These are phyloP conservation scores for Ennomos fuscantarius DNA, from an alignment of 2,888 invertebrate species.

Conservation along the genomic window DNA sequence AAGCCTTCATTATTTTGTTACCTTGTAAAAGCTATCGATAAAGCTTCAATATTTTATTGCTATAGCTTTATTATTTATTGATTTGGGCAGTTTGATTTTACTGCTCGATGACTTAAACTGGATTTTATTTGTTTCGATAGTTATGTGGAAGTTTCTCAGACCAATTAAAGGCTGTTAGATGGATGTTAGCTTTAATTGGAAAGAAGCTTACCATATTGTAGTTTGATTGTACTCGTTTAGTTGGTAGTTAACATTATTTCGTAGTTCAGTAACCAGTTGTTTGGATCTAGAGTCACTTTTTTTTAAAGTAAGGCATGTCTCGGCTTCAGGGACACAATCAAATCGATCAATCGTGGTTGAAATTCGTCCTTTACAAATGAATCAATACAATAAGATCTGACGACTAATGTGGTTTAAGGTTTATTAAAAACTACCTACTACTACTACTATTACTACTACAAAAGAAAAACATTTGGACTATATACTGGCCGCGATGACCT, in stretches of 20 bases:
- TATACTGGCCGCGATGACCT: too few species aligned
- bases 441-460: too few species aligned
- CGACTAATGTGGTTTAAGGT: too few species aligned
- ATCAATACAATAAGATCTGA: too few species aligned
- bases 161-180: slow-evolving; percentile 5
- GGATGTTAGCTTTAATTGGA: slow-evolving; percentile 3
- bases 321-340: too few species aligned
- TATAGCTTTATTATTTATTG: slow-evolving; percentile 3
- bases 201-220: slow-evolving; percentile 1
- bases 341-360: too few species aligned
- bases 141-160: neutral
- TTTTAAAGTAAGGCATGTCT: too few species aligned
- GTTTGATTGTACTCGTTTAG: neutral
- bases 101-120: neutral
- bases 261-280: too few species aligned
- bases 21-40: slow-evolving; percentile 7
- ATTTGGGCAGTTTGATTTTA: neutral
- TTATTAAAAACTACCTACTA: too few species aligned
- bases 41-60: slow-evolving; percentile 5
- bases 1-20: slow-evolving; percentile 11
- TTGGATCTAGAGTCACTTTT: too few species aligned
- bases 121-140: slow-evolving; percentile 8
- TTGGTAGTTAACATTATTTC: neutral
- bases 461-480: too few species aligned
- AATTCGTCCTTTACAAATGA: too few species aligned